Evolutionary conservation across 2,888 invertebrate genomes (phyloP).

Genomic region (Anticlea derivata): DNA sequence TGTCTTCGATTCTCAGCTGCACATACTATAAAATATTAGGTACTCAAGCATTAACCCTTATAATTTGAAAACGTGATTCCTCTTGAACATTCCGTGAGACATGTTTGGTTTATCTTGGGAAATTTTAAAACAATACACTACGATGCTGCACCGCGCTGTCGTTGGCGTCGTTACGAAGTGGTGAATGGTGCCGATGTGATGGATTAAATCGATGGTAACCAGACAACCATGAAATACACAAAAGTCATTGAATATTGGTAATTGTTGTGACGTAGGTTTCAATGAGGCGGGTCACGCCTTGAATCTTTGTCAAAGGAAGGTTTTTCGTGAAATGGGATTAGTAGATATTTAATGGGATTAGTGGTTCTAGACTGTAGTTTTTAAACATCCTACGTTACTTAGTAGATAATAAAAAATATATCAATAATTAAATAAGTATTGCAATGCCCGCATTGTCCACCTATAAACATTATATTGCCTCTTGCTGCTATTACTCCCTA

Average conservation of each 20-base stretch:
- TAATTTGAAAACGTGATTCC: constrained; percentile 21
- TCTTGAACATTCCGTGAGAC: constrained; percentile 27
- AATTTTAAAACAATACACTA: constrained; percentile 2
- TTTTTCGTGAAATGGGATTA: too few relatives aligned
- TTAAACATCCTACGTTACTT: too few relatives aligned
- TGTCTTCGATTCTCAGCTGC: constrained; percentile 9
- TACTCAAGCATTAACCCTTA: constrained; percentile 4
- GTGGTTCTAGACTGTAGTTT: too few relatives aligned
- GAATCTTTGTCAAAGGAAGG: too few relatives aligned
- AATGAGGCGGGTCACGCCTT: not conserved
- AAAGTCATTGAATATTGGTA: constrained; percentile 30
- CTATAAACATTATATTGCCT: too few relatives aligned
- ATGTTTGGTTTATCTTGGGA: constrained; percentile 12
- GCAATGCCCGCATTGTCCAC: too few relatives aligned
- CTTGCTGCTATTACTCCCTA: too few relatives aligned
- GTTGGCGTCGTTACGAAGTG: not conserved
- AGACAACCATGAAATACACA: constrained; percentile 67
- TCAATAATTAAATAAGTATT: too few relatives aligned
- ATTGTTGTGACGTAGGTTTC: not conserved
- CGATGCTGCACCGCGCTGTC: not conserved
- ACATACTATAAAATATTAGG: too few relatives aligned
- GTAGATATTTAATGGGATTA: too few relatives aligned
- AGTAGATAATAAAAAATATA: too few relatives aligned
- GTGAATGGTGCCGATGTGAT: constrained; percentile 20
- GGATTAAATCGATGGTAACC: constrained; percentile 52